These are phyloP conservation scores for Campoplex capitator DNA, from an alignment of 2,888 invertebrate genomes.

Conservation along the genomic window DNA sequence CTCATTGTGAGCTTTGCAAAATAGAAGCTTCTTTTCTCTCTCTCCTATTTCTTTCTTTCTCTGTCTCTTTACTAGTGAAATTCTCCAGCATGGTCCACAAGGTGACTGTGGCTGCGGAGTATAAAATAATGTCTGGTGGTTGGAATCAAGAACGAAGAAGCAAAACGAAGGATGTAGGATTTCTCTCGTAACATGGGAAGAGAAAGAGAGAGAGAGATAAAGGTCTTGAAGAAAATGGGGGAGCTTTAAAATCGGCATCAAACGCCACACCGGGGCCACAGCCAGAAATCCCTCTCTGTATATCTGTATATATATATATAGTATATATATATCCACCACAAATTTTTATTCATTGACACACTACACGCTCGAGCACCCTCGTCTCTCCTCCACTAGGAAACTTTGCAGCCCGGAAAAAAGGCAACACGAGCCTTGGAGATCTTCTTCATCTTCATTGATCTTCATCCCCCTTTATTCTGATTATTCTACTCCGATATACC, in stretches of 20 bases:
- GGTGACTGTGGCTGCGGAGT: constrained; percentile 68
- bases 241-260: constrained; percentile 82
- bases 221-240: constrained; percentile 68
- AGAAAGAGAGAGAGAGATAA: constrained; percentile 33
- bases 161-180: constrained; percentile 36
- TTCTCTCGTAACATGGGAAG: constrained; percentile 9
- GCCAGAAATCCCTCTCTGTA: constrained; percentile 72
- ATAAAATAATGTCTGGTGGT: constrained; percentile 77
- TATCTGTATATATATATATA: constrained; percentile 46
- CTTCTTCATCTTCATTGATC: constrained; percentile 45
- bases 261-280: constrained; percentile 73
- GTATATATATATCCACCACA: too few relatives aligned
- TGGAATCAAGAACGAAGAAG: constrained; percentile 46
- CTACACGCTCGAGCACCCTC: constrained; percentile 80
- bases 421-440: constrained; percentile 25
- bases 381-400: constrained; percentile 62
- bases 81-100: constrained; percentile 59
- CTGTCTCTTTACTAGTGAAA: constrained; percentile 49
- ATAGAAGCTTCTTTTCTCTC: constrained; percentile 58
- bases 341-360: constrained; percentile 85
- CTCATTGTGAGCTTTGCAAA: constrained; percentile 80
- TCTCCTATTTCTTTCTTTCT: constrained; percentile 47
- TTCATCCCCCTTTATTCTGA: not conserved
- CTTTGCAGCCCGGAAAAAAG: constrained; percentile 60
- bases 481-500: not conserved